Evolutionary conservation across 2,113 vertebrate genomes (phyloP), one percentile per base, ranked within the genome.

Genomic region (Saguinus midas): DNA sequence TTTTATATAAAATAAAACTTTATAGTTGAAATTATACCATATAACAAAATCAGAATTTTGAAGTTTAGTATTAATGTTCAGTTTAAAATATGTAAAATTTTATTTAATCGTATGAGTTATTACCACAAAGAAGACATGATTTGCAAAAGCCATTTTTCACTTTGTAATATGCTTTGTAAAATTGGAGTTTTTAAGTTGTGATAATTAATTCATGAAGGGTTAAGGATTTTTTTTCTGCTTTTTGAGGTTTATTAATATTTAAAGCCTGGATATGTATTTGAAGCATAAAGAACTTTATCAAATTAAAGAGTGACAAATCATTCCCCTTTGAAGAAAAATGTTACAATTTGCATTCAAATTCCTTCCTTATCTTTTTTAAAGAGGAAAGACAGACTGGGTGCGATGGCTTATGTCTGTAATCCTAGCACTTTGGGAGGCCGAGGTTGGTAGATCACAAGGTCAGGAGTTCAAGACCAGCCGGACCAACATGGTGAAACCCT

Each of bases 131-230:
- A 85, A 88, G 80, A 91, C 37, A 55, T 57, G 45, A 93, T 70
- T 95, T 96, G 61, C 75, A 91, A 96, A 96, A 95, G 64, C 57
- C 87, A 90, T 95, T 96, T 95, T 94, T 12, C 61, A 91, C 55
- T 96, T 93, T 91, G 89, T 83, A 93, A 96, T 94, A 94, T 91
- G 86, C 86, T 89, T 96, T 86, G 43, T 83, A 95, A 96, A 96
- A 96, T 5, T 94, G 72, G 50, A 96, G 64, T 96, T 97, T 96
- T 78, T 82, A 97, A 97, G 97, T 66, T 87, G 80, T 61, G 43
- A 96, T 96, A 97, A 97, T 97, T 97, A 98, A 98, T 97, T 97
- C 92, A 97, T 92, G 91, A 96, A 87, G 81, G 55, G 92, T 93
- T 94, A 95, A 96, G 68, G 70, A 96, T 97, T 93, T 97, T 70